Conservation (phyloP, 2,797 vertebrate genomes). For the Zalophus californianus region DNA sequence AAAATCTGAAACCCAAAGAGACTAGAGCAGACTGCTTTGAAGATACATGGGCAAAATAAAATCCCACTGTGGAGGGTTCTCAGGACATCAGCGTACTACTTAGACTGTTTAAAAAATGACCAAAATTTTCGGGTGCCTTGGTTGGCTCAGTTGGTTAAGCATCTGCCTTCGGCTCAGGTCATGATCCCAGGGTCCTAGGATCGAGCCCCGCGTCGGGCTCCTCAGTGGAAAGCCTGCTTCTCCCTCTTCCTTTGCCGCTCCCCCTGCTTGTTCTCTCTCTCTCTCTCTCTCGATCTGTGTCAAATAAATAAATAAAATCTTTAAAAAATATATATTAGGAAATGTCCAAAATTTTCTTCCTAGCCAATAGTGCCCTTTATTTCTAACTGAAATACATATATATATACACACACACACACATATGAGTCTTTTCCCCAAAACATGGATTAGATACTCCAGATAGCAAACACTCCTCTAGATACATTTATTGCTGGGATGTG, state of each 20-base stretch:
- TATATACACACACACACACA: too few relatives aligned
- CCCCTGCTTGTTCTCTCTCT: too few relatives aligned
- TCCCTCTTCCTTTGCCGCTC: too few relatives aligned
- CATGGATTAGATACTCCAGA: conserved; percentile 16
- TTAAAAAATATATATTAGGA: neutral
- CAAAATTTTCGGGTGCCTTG: neutral
- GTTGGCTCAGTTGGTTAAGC: too few relatives aligned
- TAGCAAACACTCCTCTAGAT: conserved; percentile 44
- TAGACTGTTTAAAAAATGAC: neutral
- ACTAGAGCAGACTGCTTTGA: conserved; percentile 28
- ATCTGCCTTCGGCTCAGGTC: too few relatives aligned
- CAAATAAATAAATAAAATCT: neutral
- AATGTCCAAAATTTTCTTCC: conserved; percentile 21
- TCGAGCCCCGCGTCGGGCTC: too few relatives aligned
- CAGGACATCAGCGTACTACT: neutral
- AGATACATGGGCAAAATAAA: conserved; percentile 9
- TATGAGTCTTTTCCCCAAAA: conserved; percentile 1
- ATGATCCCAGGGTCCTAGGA: too few relatives aligned
- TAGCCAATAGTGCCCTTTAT: conserved; percentile 44
- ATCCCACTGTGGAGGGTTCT: conserved; percentile 6
- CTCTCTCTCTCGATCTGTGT: too few relatives aligned
- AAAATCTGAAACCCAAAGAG: neutral
- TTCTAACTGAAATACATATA: conserved; percentile 31
- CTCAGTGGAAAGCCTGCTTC: too few relatives aligned
- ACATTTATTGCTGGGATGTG: neutral